Conservation (phyloP, 1,140 invertebrate genomes). For the Drosophila nigromelanica region DNA sequence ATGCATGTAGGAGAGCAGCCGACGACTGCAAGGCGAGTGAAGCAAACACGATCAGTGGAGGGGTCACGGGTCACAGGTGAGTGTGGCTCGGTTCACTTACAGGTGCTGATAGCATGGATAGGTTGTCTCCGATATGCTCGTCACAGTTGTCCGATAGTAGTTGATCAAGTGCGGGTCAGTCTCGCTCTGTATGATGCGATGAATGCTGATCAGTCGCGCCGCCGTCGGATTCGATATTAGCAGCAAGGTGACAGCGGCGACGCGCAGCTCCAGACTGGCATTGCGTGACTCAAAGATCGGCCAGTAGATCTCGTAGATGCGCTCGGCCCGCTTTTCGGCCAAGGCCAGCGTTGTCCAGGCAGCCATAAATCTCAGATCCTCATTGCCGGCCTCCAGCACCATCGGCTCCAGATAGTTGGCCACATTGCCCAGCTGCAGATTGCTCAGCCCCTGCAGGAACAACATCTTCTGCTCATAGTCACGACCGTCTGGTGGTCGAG, state of each 20-base stretch:
- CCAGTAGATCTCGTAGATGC: conserved; percentile 87
- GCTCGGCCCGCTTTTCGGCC: conserved; percentile 85
- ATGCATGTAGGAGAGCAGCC: conserved; percentile 86
- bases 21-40: conserved; percentile 83
- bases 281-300: conserved; percentile 88
- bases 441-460: conserved; percentile 88
- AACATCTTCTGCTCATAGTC: conserved; percentile 88
- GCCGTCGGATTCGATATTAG: conserved; percentile 87
- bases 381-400: conserved; percentile 84
- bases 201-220: conserved; percentile 87
- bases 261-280: conserved; percentile 88
- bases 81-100: conserved; percentile 83
- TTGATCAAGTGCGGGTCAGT: conserved; percentile 87
- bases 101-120: conserved; percentile 87
- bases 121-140: conserved; percentile 87
- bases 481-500: conserved; percentile 85
- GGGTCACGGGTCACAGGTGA: too few relatives aligned
- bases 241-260: conserved; percentile 87
- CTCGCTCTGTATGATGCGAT: conserved; percentile 88
- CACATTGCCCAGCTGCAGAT: conserved; percentile 86
- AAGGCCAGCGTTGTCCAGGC: conserved; percentile 86
- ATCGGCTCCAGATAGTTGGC: conserved; percentile 87
- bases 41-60: too few relatives aligned
- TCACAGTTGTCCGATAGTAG: conserved; percentile 89
- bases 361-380: conserved; percentile 86